Base-by-base conservation (phyloP, 2,113 vertebrate genomes). In the Urocolius indicus region DNA sequence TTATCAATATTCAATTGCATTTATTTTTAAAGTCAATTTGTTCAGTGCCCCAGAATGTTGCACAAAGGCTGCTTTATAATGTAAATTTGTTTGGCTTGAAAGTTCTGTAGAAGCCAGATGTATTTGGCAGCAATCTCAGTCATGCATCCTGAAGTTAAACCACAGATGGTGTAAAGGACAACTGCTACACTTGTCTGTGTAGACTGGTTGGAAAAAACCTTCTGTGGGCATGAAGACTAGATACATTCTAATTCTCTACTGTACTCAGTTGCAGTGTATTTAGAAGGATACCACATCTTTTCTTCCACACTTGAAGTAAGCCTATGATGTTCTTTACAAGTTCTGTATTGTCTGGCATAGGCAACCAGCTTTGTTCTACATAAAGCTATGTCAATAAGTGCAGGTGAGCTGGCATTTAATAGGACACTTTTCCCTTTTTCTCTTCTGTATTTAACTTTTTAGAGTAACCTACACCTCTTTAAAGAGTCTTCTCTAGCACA, bases 31-130 rank as follows among this genome's bases (percentile, higher is more conserved):
- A 95, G 74, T 73, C 79, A 92, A 67, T 97, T 90, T 95, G 52
- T 91, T 94, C 84, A 71, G 48, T 95, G 92, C 66, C 43, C 80
- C 62, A 46, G 83, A 93, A 89, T 87, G 49, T 71, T 87, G 59
- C 54, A 93, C 27, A 91, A 97, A 96, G 65, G 34, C 87, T 72
- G 73, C 90, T 97, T 97, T 97, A 73, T 97, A 95, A 98, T 97
- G 97, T 87, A 97, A 96, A 97, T 97, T 67, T 90, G 55, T 88
- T 89, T 87, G 81, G 87, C 94, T 80, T 95, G 93, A 84, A 95
- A 62, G 48, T 84, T 93, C 45, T 88, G 43, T 90, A 79, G 91
- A 95, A 93, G 51, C 38, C 57, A 87, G 89, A 71, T 83, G 27
- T 57, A 63, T 92, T 84, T 88, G 90, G 93, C 73, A 90, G 38